Percentiles rank a stretch among this genome's conserved stretches.
Conservation (phyloP, 2,113 vertebrate species). For the Haliaeetus leucogaster region DNA sequence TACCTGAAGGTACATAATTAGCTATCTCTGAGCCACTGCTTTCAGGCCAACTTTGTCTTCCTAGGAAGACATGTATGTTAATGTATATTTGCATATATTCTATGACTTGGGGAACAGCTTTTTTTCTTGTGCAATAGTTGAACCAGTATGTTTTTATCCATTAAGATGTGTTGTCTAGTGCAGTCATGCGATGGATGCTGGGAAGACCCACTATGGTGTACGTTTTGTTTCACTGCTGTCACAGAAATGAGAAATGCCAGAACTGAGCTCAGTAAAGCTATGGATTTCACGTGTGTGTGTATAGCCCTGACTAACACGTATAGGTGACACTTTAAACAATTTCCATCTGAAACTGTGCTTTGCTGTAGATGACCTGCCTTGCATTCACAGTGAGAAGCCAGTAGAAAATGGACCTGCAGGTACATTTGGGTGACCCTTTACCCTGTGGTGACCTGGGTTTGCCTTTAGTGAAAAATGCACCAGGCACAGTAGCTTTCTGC, state of each 20-base stretch:
- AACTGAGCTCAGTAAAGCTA: background rate
- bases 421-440: background rate
- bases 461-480: background rate
- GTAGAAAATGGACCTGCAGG: background rate
- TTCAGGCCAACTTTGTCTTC: background rate
- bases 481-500: background rate
- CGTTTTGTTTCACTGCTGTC: background rate
- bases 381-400: background rate
- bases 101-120: background rate
- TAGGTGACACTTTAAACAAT: background rate
- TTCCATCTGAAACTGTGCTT: background rate
- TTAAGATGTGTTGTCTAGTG: background rate
- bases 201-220: background rate
- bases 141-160: background rate
- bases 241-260: background rate
- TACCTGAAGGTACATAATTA: background rate
- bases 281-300: background rate
- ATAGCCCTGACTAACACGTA: background rate
- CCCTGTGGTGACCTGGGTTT: background rate
- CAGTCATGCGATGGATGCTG: background rate
- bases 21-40: background rate
- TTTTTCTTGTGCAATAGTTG: background rate
- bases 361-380: background rate
- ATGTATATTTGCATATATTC: background rate
- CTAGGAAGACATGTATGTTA: background rate